These are phyloP conservation scores for Falco rusticolus DNA, from an alignment of 2,797 vertebrate genomes.

Conservation along the genomic window DNA sequence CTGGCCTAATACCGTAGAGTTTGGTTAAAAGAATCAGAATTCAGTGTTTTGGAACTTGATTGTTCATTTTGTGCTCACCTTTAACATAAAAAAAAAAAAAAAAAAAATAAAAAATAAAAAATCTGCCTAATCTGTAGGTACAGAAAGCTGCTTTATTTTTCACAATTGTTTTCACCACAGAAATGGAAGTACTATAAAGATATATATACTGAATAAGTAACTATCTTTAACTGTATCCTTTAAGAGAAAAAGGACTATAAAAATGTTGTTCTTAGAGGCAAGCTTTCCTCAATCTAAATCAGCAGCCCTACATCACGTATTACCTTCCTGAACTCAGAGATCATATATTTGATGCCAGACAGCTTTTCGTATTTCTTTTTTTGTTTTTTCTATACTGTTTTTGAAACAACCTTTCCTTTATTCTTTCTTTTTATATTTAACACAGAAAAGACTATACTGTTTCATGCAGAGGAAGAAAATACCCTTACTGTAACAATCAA, in stretches of 20 bases:
- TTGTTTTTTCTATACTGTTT: not conserved
- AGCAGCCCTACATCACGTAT: not conserved
- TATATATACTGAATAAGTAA: not conserved
- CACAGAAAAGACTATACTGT: not conserved
- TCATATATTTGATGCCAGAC: not conserved
- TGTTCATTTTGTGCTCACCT: not conserved
- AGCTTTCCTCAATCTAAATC: not conserved
- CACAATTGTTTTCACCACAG: not conserved
- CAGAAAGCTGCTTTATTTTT: not conserved
- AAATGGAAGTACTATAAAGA: not conserved
- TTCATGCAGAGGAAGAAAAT: not conserved
- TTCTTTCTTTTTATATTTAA: not conserved
- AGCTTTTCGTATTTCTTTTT: not conserved
- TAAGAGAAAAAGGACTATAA: not conserved
- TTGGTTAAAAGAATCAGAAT: not conserved
- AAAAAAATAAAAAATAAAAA: not conserved
- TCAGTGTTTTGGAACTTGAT: not conserved
- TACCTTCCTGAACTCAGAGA: not conserved
- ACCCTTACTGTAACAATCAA: not conserved
- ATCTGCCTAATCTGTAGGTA: not conserved
- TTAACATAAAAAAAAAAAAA: not conserved
- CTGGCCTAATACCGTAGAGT: not conserved
- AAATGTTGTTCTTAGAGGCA: not conserved
- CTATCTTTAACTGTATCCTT: not conserved
- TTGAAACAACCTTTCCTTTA: not conserved